Evolutionary conservation across 2,113 vertebrate genomes (phyloP).

Genomic region (Gymnorhina tibicen): DNA sequence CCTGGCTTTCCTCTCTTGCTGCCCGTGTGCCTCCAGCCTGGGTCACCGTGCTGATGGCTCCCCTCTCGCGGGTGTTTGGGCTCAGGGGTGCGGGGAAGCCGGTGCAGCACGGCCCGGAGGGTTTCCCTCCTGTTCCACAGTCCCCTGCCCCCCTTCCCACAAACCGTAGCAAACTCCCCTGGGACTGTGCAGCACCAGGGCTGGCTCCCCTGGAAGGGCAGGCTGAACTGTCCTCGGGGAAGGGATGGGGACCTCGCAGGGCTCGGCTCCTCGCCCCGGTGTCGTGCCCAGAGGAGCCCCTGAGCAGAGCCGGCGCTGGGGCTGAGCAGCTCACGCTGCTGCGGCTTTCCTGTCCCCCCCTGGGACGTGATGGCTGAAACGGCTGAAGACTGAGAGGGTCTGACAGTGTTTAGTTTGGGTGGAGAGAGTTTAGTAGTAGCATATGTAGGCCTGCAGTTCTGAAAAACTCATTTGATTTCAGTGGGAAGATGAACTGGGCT

Average conservation of each 20-base stretch:
- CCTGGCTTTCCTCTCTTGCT: not conserved
- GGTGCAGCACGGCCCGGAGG: accelerated
- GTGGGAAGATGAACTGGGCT: not conserved
- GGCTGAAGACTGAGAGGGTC: not conserved
- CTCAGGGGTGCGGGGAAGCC: not conserved
- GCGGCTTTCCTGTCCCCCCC: not conserved
- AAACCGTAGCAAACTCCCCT: not conserved
- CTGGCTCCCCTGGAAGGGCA: not conserved
- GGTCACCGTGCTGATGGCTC: not conserved
- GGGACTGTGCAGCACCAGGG: not conserved
- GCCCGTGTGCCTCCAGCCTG: not conserved
- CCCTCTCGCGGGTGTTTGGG: accelerated
- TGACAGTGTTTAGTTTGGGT: not conserved
- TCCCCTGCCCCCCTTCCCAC: not conserved
- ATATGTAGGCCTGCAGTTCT: not conserved
- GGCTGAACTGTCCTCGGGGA: not conserved
- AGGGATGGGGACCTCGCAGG: not conserved
- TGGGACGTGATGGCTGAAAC: not conserved
- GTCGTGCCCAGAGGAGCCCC: not conserved
- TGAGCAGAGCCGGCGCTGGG: not conserved
- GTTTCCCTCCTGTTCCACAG: not conserved
- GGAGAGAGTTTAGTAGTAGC: not conserved
- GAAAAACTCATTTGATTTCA: not conserved
- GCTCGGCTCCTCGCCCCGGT: accelerated
- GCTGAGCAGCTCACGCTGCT: not conserved